These are phyloP conservation scores for Synergus umbraculus DNA, from an alignment of 2,888 invertebrate genomes.

Conservation along the genomic window DNA sequence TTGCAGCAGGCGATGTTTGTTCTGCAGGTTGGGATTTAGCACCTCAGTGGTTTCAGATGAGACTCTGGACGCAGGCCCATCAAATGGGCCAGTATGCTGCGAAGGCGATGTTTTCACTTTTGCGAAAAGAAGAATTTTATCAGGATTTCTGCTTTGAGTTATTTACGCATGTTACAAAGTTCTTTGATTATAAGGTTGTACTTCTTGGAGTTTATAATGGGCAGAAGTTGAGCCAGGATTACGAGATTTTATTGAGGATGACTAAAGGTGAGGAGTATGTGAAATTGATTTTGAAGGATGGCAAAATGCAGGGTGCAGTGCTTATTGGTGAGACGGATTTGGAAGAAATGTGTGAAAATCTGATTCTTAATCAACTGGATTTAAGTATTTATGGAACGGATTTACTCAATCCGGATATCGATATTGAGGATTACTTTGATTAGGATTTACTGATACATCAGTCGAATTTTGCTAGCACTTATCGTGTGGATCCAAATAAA, in stretches of 20 bases:
- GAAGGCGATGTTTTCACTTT: constrained; percentile 87
- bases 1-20: constrained; percentile 97
- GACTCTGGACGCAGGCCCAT: constrained; percentile 98
- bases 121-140: constrained; percentile 82
- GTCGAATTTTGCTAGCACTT: neutral
- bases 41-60: constrained; percentile 95
- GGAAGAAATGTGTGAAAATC: constrained; percentile 98
- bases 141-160: constrained; percentile 98
- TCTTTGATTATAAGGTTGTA: constrained; percentile 96
- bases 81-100: constrained; percentile 98
- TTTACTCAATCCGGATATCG: constrained; percentile 95
- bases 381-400: constrained; percentile 92
- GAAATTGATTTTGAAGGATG: constrained; percentile 91
- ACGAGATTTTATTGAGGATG: constrained; percentile 91
- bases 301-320: constrained; percentile 93
- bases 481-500: neutral
- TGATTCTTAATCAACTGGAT: constrained; percentile 96
- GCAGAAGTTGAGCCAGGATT: constrained; percentile 88
- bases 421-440: constrained; percentile 99
- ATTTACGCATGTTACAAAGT: constrained; percentile 96
- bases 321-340: constrained; percentile 97
- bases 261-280: constrained; percentile 90
- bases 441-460: constrained; percentile 74
- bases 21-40: constrained; percentile 87
- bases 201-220: constrained; percentile 95